These are phyloP conservation scores for Syrmaticus mikado DNA, from an alignment of 2,113 vertebrate genomes.

Conservation along the genomic window DNA sequence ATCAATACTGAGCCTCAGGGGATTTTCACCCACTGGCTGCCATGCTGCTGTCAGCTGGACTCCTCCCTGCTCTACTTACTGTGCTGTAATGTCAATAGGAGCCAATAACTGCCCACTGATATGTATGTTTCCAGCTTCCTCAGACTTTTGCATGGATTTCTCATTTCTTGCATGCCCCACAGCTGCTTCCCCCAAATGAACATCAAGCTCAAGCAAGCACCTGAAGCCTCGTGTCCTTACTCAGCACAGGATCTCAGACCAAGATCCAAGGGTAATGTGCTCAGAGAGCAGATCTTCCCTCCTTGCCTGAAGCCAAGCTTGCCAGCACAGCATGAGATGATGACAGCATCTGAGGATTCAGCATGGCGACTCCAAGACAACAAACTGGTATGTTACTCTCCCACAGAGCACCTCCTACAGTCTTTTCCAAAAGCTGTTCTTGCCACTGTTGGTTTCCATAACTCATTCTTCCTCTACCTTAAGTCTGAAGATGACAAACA, in stretches of 20 bases:
- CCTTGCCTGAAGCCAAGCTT: background rate
- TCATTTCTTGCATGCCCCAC: background rate
- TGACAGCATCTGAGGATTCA: background rate
- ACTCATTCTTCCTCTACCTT: background rate
- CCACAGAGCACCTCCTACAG: background rate
- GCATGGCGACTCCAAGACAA: background rate
- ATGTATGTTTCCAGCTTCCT: background rate
- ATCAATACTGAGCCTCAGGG: slow-evolving; percentile 57
- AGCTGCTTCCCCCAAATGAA: background rate
- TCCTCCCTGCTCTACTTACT: slow-evolving; percentile 55
- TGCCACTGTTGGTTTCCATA: accelerated
- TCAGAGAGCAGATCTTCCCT: background rate
- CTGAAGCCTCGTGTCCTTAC: background rate
- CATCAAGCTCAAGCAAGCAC: background rate
- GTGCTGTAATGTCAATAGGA: background rate
- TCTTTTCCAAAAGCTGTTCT: background rate
- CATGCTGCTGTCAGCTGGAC: background rate
- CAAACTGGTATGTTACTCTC: background rate
- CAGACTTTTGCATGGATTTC: background rate
- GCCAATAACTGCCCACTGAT: background rate
- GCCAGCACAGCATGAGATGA: background rate
- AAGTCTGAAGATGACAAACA: background rate
- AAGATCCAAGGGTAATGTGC: background rate
- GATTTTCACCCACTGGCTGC: slow-evolving; percentile 54
- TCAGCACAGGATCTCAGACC: background rate